Evolutionary conservation across 2,888 invertebrate genomes (phyloP), one percentile per base, ranked within the genome.

Genomic region (Entomobrya multifasciata): DNA sequence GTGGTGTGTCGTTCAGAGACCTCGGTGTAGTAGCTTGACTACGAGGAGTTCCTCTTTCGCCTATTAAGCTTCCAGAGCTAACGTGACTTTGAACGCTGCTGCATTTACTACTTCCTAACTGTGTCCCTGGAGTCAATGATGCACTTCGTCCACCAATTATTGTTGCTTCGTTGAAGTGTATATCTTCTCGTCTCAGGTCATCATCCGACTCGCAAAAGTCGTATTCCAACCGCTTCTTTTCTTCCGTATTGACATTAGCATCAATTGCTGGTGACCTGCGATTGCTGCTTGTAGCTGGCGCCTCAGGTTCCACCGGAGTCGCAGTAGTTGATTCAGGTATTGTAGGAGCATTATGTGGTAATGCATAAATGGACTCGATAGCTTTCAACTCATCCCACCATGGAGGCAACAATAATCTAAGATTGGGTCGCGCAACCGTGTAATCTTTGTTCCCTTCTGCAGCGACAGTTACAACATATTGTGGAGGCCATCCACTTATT

Each of bases 311-410:
- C 10, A 41, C 74, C 4, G 78, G 5, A 8, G 36, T 25, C 13
- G 57, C 36, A 74, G 88, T 89, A 44, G 89, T 49, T 22, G 86
- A 62, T 55, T 82, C 78, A 4, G 88, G 49, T 20, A 49, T 49
- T 65, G 88, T 57, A 36, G 85, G 60, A 13, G 88, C 65, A 83
- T 81, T 88, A 52, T 91, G 80, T 74, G 91, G 89, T 25, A 90
- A 15, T 44, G 90, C 88, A 62, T 91, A 91, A 85, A 91, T 91
- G 0, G 91, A 89, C 67, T 91, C 91, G 11, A 91, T 96, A 0
- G 91, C 90, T 91, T 96, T 97, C 86, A 99, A 93, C 93, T 99
- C 99, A 92, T 99, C 99, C 93, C 96, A 97, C 99, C 99, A 99
- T 0, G 99, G 99, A 17, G 98, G 98, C 92, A 96, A 95, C 90